A percentile compares a stretch with the other conserved stretches of the same genome.
phyloP scores from a whole-genome alignment of 2,113 vertebrate genomes.

The Cricetomys ansorgei region DNA sequence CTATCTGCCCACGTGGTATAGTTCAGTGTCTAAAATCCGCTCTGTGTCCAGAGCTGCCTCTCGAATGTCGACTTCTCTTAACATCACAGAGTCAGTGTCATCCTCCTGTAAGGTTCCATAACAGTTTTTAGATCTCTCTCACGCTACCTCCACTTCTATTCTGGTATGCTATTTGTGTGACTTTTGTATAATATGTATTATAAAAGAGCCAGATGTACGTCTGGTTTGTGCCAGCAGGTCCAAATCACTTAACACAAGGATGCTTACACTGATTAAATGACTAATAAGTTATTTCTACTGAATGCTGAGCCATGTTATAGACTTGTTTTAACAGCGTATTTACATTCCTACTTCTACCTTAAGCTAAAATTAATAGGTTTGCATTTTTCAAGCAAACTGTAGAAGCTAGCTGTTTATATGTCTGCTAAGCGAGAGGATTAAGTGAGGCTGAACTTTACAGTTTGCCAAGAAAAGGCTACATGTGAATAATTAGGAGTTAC shows the following conservation, averaged over 20 bases:
- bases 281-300: constrained; percentile 29
- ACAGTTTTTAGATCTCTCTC: background rate
- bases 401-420: constrained; percentile 3
- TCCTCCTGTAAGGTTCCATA: constrained; percentile 1
- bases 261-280: constrained; percentile 41
- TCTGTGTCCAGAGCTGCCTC: background rate
- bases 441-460: background rate
- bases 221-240: background rate
- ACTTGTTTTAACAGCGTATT: constrained; percentile 52
- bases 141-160: background rate
- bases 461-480: constrained; percentile 45
- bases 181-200: constrained; percentile 37
- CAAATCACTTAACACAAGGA: constrained; percentile 7
- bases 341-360: constrained; percentile 54
- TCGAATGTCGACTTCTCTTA: background rate
- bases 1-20: background rate
- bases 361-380: constrained; percentile 59
- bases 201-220: background rate
- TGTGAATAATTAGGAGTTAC: constrained; percentile 41
- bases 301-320: background rate
- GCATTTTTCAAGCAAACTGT: constrained; percentile 51
- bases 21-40: background rate
- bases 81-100: background rate
- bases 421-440: constrained; percentile 28
- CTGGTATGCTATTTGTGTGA: background rate